Evolutionary conservation across 2,797 vertebrate genomes (phyloP).

Genomic region (Ficedula albicollis): DNA sequence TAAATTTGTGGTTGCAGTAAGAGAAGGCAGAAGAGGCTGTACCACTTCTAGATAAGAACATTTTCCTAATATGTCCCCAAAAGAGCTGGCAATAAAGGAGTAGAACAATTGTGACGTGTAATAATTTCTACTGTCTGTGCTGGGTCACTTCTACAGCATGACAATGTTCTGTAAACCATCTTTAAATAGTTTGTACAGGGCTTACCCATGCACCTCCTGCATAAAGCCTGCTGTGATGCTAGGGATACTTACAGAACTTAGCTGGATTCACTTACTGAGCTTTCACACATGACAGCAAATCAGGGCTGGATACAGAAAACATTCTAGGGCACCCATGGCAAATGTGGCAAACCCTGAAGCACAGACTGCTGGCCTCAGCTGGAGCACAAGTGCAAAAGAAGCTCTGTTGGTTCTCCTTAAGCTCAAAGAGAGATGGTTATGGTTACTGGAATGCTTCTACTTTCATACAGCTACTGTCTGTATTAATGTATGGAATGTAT

Average conservation of each 20-base stretch:
- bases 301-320: neutral
- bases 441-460: neutral
- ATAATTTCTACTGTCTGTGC: neutral
- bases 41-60: neutral
- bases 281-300: neutral
- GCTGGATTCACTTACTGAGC: neutral
- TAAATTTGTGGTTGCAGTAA: neutral
- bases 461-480: neutral
- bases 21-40: neutral
- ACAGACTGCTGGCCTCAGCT: neutral
- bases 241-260: neutral
- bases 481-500: neutral
- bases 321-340: neutral
- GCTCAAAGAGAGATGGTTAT: neutral
- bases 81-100: neutral
- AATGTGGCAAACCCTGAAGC: neutral
- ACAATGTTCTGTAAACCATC: neutral
- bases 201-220: neutral
- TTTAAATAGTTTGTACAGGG: neutral
- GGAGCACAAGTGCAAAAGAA: neutral
- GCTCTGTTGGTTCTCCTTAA: neutral
- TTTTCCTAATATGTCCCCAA: neutral
- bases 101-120: neutral
- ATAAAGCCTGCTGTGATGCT: neutral
- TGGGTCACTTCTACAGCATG: neutral